Evolutionary conservation across 2,113 vertebrate species (phyloP).

Genomic region (Trinectes maculatus): DNA sequence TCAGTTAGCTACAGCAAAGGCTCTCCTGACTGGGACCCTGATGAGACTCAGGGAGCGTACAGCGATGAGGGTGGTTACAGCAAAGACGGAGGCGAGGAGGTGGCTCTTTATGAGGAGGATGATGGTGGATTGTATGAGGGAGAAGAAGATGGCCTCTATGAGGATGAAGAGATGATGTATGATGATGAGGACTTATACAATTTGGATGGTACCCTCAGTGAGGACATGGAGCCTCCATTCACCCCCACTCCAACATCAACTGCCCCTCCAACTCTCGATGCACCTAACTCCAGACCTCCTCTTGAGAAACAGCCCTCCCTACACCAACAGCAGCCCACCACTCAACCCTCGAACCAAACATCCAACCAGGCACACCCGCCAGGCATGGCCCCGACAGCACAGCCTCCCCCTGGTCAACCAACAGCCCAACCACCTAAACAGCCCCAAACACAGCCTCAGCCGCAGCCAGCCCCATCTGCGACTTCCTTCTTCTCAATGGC

Average conservation of each 20-base stretch:
- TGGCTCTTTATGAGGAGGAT: constrained; percentile 82
- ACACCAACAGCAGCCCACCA: constrained; percentile 75
- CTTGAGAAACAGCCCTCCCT: constrained; percentile 82
- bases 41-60: constrained; percentile 87
- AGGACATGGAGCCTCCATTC: constrained; percentile 79
- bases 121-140: constrained; percentile 77
- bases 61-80: constrained; percentile 89
- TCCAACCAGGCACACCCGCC: constrained; percentile 61
- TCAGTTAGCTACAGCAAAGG: constrained; percentile 95
- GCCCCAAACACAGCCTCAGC: constrained; percentile 57
- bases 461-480: constrained; percentile 66
- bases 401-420: constrained; percentile 58
- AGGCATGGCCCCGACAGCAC: constrained; percentile 41
- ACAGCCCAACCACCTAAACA: constrained; percentile 59
- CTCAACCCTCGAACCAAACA: constrained; percentile 55
- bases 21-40: constrained; percentile 91
- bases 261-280: constrained; percentile 48
- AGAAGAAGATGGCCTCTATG: constrained; percentile 78
- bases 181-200: constrained; percentile 82
- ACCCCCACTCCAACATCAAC: constrained; percentile 79
- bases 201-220: constrained; percentile 76
- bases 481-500: constrained; percentile 83
- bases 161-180: constrained; percentile 81
- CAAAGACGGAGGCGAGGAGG: constrained; percentile 88
- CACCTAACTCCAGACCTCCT: constrained; percentile 73